A percentile compares a stretch with the other conserved stretches of the same genome.
Conservation (phyloP, 2,113 vertebrate species). For the Paramisgurnus dabryanus region DNA sequence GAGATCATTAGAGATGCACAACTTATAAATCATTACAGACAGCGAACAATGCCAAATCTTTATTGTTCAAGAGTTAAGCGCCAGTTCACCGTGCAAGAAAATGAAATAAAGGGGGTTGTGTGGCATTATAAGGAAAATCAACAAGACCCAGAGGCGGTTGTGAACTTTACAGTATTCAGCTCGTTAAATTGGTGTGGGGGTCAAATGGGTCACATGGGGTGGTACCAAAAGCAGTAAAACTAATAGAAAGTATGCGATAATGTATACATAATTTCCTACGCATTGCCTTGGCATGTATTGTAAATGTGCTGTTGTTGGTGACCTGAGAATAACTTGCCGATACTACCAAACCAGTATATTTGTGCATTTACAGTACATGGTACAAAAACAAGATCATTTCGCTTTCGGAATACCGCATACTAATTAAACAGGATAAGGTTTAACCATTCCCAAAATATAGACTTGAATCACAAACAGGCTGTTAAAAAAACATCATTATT, state of each 20-base stretch:
- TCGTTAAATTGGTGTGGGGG: not conserved
- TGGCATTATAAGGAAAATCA: not conserved
- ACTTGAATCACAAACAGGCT: not conserved
- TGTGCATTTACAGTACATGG: not conserved
- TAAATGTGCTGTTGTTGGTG: not conserved
- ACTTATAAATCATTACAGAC: slow-evolving; percentile 54
- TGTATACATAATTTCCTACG: slow-evolving; percentile 11
- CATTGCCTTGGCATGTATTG: not conserved
- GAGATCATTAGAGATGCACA: slow-evolving; percentile 42
- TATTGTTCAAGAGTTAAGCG: slow-evolving; percentile 33
- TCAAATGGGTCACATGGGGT: not conserved
- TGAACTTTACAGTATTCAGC: not conserved
- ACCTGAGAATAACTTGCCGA: not conserved
- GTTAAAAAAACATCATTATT: not conserved
- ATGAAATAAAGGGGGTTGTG: not conserved
- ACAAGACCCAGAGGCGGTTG: not conserved
- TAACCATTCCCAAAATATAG: not conserved
- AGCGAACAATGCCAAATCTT: slow-evolving; percentile 8
- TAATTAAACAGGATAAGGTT: not conserved
- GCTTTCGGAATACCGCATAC: not conserved
- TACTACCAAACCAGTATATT: not conserved
- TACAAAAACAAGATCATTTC: not conserved
- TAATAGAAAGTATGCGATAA: not conserved
- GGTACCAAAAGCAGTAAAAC: not conserved
- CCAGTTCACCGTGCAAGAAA: not conserved